Base-by-base conservation (phyloP, 2,113 vertebrate species). In the Vulpes ferrilata region DNA sequence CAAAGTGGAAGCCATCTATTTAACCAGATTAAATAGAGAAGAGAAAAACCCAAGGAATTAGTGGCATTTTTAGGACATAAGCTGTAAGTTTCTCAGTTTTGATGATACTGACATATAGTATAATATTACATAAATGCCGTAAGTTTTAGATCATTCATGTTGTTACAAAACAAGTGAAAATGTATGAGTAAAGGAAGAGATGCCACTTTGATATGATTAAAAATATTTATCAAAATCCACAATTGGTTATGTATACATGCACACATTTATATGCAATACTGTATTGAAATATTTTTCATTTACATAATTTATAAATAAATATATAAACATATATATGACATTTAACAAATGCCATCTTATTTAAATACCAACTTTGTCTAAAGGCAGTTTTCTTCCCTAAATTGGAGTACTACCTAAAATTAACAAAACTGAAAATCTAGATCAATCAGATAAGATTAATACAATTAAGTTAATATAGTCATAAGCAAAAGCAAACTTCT, bases 401-500 rank as follows among this genome's bases (percentile, higher is more conserved):
- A 53, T n/a, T 60, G 22, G 2, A 55, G 74, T 67, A 87, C 43
- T n/a, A 38, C 59, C 7, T 69, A 76, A 71, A 78, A 86, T 59
- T 83, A 43, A 86, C 22, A 86, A 96, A 93, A n/a, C 1, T 83
- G 35, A 12, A 93, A 82, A 88, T 35, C 2, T 88, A 65, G 15
- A 87, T 6, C 4, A 91, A 81, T 9, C 2, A 62, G n/a, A 48
- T 35, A 83, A 23, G 1, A 79, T 12, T 90, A 74, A 96, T 93
- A 90, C 60, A 95, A 43, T 55, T 55, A 55, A 73, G 19, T 32
- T 73, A 22, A 16, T 60, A 80, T 0, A 57, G 48, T 60, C 10
- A 88, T 53, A 85, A 91, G 32, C 15, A 83, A 97, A 91, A 85
- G 23, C 30, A 87, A 84, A 91, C 93, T 69, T 69, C 23, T 95